A percentile compares a stretch with the other conserved stretches of the same genome.
Conservation (phyloP, 2,113 vertebrate species). For the Heterotis niloticus region DNA sequence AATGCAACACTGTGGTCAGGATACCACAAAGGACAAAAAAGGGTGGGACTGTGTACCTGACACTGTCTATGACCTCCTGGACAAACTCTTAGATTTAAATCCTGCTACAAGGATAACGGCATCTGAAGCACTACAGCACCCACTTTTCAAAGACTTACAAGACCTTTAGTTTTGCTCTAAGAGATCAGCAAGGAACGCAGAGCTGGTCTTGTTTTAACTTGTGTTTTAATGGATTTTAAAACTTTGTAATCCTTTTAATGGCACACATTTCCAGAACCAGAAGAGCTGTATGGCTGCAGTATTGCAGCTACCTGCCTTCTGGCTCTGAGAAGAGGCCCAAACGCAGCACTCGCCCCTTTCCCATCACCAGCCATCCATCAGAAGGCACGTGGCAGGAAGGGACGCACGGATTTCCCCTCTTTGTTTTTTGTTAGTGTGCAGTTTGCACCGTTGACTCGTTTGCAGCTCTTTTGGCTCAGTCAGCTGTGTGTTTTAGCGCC, state of each 20-base stretch:
- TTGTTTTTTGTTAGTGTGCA: neutral
- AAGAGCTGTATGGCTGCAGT: neutral
- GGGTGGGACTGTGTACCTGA: constrained; percentile 84
- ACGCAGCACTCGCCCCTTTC: neutral
- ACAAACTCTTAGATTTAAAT: constrained; percentile 88
- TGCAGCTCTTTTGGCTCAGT: neutral
- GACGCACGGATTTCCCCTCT: neutral
- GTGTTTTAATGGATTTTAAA: neutral
- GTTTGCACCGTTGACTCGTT: neutral
- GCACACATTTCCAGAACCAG: neutral
- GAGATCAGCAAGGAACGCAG: neutral
- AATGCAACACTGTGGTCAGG: neutral
- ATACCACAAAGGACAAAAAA: constrained; percentile 36
- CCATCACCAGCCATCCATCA: neutral
- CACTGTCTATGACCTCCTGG: constrained; percentile 86
- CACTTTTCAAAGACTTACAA: constrained; percentile 73
- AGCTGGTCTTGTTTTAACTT: neutral
- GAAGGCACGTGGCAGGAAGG: neutral
- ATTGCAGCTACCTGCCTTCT: neutral
- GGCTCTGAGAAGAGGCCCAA: neutral
- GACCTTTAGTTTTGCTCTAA: neutral
- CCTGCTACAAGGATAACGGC: constrained; percentile 88
- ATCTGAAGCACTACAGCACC: constrained; percentile 74
- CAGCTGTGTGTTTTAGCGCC: neutral
- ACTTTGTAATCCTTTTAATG: neutral